Evolutionary conservation across 2,888 invertebrate species (phyloP), one percentile per base, ranked within the genome.

Genomic region (Drosophila quinaria): DNA sequence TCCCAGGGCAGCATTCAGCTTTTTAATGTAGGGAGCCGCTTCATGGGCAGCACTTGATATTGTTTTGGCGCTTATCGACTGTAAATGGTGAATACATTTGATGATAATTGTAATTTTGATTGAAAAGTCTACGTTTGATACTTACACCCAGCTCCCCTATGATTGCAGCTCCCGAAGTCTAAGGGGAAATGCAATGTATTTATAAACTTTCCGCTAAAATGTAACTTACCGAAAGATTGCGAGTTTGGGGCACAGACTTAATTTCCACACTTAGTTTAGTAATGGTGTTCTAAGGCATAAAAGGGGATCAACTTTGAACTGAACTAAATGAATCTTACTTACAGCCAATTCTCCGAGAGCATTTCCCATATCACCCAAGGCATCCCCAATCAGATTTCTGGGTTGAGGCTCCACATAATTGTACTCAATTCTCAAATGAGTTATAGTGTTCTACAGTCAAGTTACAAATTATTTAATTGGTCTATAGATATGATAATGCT

Each of bases 121-220:
- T 22, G 13, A 35, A 35, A 11, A 33, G 11, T 33, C 4, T 4
- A 9, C 3, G n/a, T 2, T 8, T n/a, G 10, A 4, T 25, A 74
- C 80, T 56, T 67, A 77, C 80, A 19, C 78, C 73, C 31, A 33
- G 42, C 13, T 80, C 78, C 1, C 59, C 74, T 37, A 80, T 79
- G 60, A 80, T 64, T 2, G 81, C 33, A 11, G 70, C 70, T 25
- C 81, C 70, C 4, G 61, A 47, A 5, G 69, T 61, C 79, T 78
- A 17, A 19, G 8, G 13, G n/a, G 10, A 8, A 8, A 11, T 13
- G 11, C 8, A 17, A 47, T 1, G n/a, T 11, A 19, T 15, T 46
- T n/a, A 15, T 11, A 37, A 2, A 4, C n/a, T 15, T 62, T 19
- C 0, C 35, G 22, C 1, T 13, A 47, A 5, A 15, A 19, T 0